Percentiles rank a stretch among this genome's conserved stretches.
phyloP scores from a whole-genome alignment of 2,113 vertebrate genomes.

The Manacus vitellinus region DNA sequence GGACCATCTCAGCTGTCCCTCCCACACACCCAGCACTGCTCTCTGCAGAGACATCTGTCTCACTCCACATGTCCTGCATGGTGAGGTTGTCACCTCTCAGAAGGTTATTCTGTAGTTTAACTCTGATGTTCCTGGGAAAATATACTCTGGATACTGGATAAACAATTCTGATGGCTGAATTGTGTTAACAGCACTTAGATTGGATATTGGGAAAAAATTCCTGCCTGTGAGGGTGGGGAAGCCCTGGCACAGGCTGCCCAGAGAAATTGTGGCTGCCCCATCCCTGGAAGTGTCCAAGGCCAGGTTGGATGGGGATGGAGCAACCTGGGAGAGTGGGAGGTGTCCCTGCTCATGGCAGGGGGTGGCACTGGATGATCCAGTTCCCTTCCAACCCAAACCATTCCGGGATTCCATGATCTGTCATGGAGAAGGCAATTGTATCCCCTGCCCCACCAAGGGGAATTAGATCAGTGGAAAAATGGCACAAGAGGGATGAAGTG shows the following conservation, averaged over 20 bases:
- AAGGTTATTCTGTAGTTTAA: not conserved
- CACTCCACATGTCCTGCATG: fast-evolving
- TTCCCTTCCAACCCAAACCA: not conserved
- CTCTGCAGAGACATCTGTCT: not conserved
- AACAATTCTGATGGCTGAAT: not conserved
- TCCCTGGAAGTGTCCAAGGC: fast-evolving
- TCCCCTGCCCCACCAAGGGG: not conserved
- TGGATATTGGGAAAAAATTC: not conserved
- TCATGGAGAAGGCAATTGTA: not conserved
- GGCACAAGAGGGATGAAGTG: not conserved
- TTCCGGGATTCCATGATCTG: not conserved
- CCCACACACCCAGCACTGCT: fast-evolving
- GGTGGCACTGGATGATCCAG: not conserved
- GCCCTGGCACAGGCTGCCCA: not conserved
- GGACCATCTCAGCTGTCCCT: not conserved
- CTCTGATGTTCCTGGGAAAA: not conserved
- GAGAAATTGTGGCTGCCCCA: not conserved
- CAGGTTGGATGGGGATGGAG: fast-evolving
- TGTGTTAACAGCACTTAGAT: not conserved
- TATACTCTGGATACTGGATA: not conserved
- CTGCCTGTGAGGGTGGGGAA: fast-evolving
- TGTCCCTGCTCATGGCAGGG: not conserved
- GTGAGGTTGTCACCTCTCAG: not conserved
- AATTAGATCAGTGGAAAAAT: conserved; percentile 6
- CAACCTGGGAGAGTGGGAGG: fast-evolving